Conservation (phyloP, 2,797 vertebrate genomes). For the Catharus ustulatus region DNA sequence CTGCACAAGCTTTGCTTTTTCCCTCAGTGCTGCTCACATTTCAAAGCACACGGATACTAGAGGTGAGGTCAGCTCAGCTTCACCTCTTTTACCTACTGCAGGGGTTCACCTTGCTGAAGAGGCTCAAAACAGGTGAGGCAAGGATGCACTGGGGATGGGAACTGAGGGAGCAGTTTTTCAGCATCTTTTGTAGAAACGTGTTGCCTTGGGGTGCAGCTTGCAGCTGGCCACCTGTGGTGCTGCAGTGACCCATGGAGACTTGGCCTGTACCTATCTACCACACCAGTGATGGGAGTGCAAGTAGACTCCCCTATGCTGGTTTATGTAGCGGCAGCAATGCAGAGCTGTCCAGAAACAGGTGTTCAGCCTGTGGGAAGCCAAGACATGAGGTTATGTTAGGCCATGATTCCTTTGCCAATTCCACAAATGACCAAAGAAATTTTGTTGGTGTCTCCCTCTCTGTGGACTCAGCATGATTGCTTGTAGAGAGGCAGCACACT, state of each 20-base stretch:
- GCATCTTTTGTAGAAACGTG: neutral
- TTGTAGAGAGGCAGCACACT: neutral
- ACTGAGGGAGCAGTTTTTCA: neutral
- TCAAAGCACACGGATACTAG: neutral
- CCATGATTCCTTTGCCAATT: neutral
- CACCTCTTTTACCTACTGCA: neutral
- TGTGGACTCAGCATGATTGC: neutral
- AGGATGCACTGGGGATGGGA: neutral
- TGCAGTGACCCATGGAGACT: neutral
- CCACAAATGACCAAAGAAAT: neutral
- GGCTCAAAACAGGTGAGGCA: neutral
- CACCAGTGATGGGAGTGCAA: neutral
- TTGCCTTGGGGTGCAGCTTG: neutral
- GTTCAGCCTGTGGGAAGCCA: neutral
- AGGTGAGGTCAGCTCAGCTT: neutral
- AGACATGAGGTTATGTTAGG: neutral
- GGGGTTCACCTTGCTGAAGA: neutral
- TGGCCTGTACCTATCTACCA: neutral
- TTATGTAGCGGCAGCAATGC: neutral
- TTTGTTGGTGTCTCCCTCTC: neutral
- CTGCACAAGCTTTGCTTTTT: neutral
- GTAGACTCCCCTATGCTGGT: neutral
- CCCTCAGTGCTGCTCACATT: neutral
- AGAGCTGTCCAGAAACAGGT: neutral
- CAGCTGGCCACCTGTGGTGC: neutral